These are phyloP conservation scores for Chrysochloris asiatica DNA, from an alignment of 2,113 vertebrate genomes.

Conservation along the genomic window DNA sequence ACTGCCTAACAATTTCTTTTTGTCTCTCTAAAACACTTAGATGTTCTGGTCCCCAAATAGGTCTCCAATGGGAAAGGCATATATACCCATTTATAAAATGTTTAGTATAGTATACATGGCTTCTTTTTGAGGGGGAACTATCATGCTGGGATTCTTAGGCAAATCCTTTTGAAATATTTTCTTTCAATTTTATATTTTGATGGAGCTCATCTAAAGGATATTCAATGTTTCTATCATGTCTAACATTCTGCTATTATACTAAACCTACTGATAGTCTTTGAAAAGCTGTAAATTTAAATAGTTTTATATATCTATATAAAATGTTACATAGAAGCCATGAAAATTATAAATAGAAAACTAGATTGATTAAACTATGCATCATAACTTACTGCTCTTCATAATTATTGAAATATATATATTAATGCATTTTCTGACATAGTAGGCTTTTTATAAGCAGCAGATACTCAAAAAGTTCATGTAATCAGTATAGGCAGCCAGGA, in stretches of 20 bases:
- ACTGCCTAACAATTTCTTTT: not conserved
- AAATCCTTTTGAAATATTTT: not conserved
- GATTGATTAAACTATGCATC: not conserved
- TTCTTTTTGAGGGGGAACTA: not conserved
- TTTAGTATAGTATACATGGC: not conserved
- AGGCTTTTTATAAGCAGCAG: too few species aligned
- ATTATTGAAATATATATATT: not conserved
- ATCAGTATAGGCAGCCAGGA: too few species aligned
- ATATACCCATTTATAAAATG: constrained; percentile 5
- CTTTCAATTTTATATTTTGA: not conserved
- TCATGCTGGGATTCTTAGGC: not conserved
- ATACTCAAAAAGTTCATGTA: too few species aligned
- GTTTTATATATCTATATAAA: too few species aligned
- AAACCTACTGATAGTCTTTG: not conserved
- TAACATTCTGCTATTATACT: not conserved
- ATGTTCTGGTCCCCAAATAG: not conserved
- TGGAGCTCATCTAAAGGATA: not conserved
- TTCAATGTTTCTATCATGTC: not conserved
- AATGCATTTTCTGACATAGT: not conserved
- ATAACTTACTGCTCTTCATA: not conserved
- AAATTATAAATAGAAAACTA: constrained; percentile 4
- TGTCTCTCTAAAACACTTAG: not conserved
- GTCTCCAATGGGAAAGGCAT: not conserved
- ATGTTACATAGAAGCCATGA: not conserved
- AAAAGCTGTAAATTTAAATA: not conserved